These are phyloP conservation scores for Lycocorax pyrrhopterus DNA, from an alignment of 2,113 vertebrate species.

Conservation along the genomic window DNA sequence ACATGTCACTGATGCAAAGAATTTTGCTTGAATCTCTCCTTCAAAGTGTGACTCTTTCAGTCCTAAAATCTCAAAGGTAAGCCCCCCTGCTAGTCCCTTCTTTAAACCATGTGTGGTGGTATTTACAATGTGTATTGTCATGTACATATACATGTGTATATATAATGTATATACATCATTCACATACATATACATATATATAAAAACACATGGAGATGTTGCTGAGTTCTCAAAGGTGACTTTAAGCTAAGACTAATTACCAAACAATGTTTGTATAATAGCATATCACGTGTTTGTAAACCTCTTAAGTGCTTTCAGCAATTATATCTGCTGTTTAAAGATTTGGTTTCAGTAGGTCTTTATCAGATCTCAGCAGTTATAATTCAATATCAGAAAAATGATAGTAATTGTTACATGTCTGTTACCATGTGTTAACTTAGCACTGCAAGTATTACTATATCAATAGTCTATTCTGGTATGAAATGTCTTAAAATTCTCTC, in stretches of 20 bases:
- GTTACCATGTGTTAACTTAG: not conserved
- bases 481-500: not conserved
- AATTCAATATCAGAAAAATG: slow-evolving; percentile 8
- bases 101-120: not conserved
- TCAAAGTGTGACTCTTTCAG: not conserved
- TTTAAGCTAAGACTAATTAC: not conserved
- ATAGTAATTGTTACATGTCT: not conserved
- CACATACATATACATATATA: not conserved
- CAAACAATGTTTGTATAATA: not conserved
- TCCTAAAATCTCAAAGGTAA: not conserved
- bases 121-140: not conserved
- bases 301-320: not conserved
- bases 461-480: not conserved
- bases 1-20: not conserved
- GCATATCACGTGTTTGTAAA: not conserved
- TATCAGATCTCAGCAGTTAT: not conserved
- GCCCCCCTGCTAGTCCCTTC: not conserved
- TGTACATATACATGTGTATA: no score
- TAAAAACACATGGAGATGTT: not conserved
- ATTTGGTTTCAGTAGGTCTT: not conserved
- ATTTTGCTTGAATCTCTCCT: not conserved
- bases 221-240: not conserved
- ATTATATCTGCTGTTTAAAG: not conserved
- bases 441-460: not conserved
- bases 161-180: not conserved